These are phyloP conservation scores for Alsophila aescularia DNA, from an alignment of 2,888 invertebrate species.

Conservation along the genomic window DNA sequence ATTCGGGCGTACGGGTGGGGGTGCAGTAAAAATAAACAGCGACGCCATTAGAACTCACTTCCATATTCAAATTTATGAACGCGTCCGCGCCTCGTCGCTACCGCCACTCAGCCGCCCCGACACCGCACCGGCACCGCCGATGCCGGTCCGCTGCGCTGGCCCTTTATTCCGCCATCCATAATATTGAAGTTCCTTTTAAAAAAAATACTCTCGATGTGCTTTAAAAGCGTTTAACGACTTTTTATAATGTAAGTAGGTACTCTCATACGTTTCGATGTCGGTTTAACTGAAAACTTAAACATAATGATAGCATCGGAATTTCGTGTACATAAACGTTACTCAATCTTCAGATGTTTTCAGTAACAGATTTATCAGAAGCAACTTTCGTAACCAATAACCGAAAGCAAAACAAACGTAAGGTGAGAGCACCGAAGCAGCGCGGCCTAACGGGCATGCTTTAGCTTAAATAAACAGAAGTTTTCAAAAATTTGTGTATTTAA, in stretches of 20 bases:
- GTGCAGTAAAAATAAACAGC: slow-evolving; percentile 86
- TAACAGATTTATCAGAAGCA: slow-evolving; percentile 35
- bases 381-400: slow-evolving; percentile 42
- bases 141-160: slow-evolving; percentile 50
- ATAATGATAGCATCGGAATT: not conserved
- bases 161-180: slow-evolving; percentile 54
- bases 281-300: not conserved
- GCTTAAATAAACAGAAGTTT: slow-evolving; percentile 82
- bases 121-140: slow-evolving; percentile 42
- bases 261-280: not conserved
- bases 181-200: slow-evolving; percentile 77
- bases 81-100: slow-evolving; percentile 63
- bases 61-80: slow-evolving; percentile 85
- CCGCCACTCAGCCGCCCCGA: slow-evolving; percentile 33
- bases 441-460: slow-evolving; percentile 63
- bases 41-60: slow-evolving; percentile 85
- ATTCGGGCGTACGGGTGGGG: slow-evolving; percentile 83
- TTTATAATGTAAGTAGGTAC: slow-evolving; percentile 21
- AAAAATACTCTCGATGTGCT: slow-evolving; percentile 68
- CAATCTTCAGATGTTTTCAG: slow-evolving; percentile 15
- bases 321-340: not conserved
- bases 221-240: slow-evolving; percentile 32
- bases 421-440: slow-evolving; percentile 24
- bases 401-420: slow-evolving; percentile 36
- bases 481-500: slow-evolving; percentile 84